Percentiles rank a stretch among this genome's conserved stretches.
Conservation (phyloP, 2,888 invertebrate genomes). For the Cacoxenus indagator region DNA sequence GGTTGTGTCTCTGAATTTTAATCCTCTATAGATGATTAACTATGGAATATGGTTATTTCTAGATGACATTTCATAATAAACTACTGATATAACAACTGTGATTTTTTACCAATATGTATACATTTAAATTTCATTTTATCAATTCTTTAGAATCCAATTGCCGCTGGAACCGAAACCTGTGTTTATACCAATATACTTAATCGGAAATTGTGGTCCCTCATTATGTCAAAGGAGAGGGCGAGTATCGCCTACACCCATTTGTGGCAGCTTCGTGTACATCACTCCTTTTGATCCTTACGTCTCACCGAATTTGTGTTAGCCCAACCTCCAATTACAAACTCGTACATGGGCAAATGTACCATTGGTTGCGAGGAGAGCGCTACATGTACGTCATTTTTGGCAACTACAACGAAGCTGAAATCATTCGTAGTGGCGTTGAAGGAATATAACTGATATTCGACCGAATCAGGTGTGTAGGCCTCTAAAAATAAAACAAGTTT, state of each 20-base stretch:
- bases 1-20: no score
- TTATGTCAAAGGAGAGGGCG: background rate
- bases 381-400: background rate
- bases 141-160: slow-evolving; percentile 6
- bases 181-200: slow-evolving; percentile 12
- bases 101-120: background rate
- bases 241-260: background rate
- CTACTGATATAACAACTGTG: background rate
- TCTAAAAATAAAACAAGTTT: background rate
- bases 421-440: slow-evolving; percentile 3
- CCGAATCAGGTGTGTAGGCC: background rate
- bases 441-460: background rate
- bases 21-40: no score
- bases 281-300: background rate
- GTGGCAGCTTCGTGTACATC: background rate
- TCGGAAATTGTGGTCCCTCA: background rate
- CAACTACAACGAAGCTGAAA: background rate
- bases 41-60: background rate
- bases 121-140: background rate
- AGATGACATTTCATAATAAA: background rate
- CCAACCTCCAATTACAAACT: slow-evolving; percentile 7
- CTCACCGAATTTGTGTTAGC: background rate
- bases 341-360: background rate
- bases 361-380: background rate
- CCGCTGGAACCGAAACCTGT: slow-evolving; percentile 7